Conservation (phyloP, 2,888 invertebrate species). For the Petrolisthes manimaculis region DNA sequence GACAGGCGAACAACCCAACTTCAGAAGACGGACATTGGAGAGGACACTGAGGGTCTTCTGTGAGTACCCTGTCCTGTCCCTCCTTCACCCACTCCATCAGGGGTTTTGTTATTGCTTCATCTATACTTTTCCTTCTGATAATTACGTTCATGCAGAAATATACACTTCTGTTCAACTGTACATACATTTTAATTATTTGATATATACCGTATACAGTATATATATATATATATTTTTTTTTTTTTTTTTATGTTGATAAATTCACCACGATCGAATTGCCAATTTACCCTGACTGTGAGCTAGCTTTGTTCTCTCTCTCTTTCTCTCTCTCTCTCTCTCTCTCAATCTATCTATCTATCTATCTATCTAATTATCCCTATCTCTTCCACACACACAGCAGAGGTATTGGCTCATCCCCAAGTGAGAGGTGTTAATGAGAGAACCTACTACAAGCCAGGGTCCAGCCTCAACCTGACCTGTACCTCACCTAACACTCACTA, state of each 20-base stretch:
- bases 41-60: constrained; percentile 49
- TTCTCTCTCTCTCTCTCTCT: neutral
- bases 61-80: constrained; percentile 23
- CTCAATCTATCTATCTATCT: neutral
- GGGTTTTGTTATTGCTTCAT: too few relatives aligned
- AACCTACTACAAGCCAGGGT: neutral
- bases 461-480: neutral
- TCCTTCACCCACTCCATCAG: too few relatives aligned
- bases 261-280: too few relatives aligned
- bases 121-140: too few relatives aligned
- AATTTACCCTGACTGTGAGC: too few relatives aligned
- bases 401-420: neutral
- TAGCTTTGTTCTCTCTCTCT: neutral
- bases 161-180: too few relatives aligned
- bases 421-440: neutral
- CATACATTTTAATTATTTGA: too few relatives aligned
- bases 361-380: neutral
- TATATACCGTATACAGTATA: too few relatives aligned
- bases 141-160: too few relatives aligned
- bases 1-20: constrained; percentile 60
- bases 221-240: too few relatives aligned
- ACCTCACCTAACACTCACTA: constrained; percentile 25
- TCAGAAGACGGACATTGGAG: constrained; percentile 37
- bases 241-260: too few relatives aligned
- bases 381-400: neutral